A percentile compares a stretch with the other conserved stretches of the same genome.
These are phyloP conservation scores for Acleris sparsana DNA, from an alignment of 2,888 invertebrate species.

Conservation along the genomic window DNA sequence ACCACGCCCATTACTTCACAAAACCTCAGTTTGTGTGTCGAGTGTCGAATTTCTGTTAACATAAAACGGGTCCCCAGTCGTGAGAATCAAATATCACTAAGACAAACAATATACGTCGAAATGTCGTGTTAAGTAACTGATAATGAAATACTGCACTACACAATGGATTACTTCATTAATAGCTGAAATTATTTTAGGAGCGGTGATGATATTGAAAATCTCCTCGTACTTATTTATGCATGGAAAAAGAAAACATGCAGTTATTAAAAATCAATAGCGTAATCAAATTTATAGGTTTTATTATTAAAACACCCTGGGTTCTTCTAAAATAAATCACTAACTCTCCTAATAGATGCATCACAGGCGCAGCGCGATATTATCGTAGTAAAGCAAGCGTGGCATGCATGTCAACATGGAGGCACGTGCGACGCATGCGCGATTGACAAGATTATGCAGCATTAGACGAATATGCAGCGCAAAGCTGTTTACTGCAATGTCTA, in stretches of 20 bases:
- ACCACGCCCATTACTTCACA: conserved; percentile 4
- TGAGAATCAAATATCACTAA: conserved; percentile 29
- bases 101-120: conserved; percentile 18
- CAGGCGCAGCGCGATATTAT: conserved; percentile 54
- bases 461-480: conserved; percentile 53
- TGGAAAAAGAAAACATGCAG: too few relatives aligned
- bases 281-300: too few relatives aligned
- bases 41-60: conserved; percentile 29
- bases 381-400: conserved; percentile 51
- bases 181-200: too few relatives aligned
- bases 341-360: conserved; percentile 40
- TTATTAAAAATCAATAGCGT: too few relatives aligned
- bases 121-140: conserved; percentile 2
- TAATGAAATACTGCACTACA: neutral
- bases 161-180: neutral
- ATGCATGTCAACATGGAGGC: conserved; percentile 56
- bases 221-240: too few relatives aligned
- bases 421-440: conserved; percentile 58
- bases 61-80: conserved; percentile 22
- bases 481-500: conserved; percentile 43
- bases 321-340: conserved; percentile 14
- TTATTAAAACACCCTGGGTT: neutral
- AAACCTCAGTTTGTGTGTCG: conserved; percentile 14
- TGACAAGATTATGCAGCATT: conserved; percentile 52
- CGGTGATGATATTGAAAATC: too few relatives aligned